phyloP scores from a whole-genome alignment of 2,113 vertebrate species.

The Donacobius atricapilla region DNA sequence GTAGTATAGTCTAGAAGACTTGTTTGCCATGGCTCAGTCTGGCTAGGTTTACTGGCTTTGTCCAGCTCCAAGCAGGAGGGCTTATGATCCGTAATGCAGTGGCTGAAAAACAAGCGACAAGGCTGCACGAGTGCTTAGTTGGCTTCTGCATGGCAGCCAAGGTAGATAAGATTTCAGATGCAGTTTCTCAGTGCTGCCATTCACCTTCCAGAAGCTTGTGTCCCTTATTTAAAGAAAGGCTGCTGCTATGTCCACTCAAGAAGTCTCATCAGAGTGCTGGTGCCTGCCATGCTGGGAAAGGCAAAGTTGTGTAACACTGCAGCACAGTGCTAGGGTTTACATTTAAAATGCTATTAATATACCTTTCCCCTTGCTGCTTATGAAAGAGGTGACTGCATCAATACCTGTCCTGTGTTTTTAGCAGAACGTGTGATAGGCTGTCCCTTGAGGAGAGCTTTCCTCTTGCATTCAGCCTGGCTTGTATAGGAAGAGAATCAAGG shows the following conservation, averaged over 20 bases:
- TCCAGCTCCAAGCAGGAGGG: not conserved
- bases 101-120: not conserved
- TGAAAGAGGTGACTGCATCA: constrained; percentile 50
- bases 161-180: rapidly evolving
- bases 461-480: not conserved
- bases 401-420: constrained; percentile 37
- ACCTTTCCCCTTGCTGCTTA: constrained; percentile 38
- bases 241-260: not conserved
- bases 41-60: not conserved
- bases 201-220: not conserved
- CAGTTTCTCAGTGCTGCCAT: not conserved
- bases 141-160: not conserved
- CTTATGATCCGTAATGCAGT: rapidly evolving
- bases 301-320: constrained; percentile 60
- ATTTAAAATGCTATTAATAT: constrained; percentile 61
- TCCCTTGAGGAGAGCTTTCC: constrained; percentile 3
- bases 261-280: not conserved
- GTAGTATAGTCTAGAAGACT: not conserved
- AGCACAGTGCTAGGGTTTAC: constrained; percentile 39
- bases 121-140: not conserved
- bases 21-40: not conserved
- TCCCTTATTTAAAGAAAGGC: not conserved
- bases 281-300: not conserved
- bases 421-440: constrained; percentile 12
- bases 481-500: not conserved